These are phyloP conservation scores for Anableps anableps DNA, from an alignment of 2,797 vertebrate genomes.

Conservation along the genomic window DNA sequence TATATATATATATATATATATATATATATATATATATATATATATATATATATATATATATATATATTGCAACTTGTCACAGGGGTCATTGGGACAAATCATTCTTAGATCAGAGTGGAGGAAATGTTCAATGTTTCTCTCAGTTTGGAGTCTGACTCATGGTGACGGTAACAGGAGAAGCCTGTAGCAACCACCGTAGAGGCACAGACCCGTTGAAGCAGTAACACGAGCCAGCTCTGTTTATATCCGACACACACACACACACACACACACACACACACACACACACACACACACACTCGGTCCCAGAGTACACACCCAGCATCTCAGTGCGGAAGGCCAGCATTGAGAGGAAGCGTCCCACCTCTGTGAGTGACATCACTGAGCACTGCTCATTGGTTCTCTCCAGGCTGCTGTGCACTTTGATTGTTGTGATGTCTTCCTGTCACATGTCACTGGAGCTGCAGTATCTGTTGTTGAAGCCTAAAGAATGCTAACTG, in stretches of 20 bases:
- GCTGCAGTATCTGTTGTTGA: background rate
- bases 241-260: background rate
- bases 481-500: background rate
- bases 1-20: no score
- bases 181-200: background rate
- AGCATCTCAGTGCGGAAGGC: background rate
- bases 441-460: background rate
- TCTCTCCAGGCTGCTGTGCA: background rate
- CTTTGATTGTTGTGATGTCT: background rate
- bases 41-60: no score
- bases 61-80: background rate
- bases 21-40: no score
- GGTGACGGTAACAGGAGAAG: background rate
- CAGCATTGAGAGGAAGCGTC: conserved; percentile 7
- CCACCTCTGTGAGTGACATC: conserved; percentile 2
- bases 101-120: background rate
- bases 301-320: background rate
- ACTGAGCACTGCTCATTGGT: background rate
- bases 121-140: background rate
- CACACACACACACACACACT: background rate
- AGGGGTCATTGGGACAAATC: background rate
- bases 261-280: background rate
- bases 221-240: conserved; percentile 1
- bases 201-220: background rate
- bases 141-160: background rate